These are phyloP conservation scores for Augochlora pura DNA, from an alignment of 1,140 invertebrate species.

Conservation along the genomic window DNA sequence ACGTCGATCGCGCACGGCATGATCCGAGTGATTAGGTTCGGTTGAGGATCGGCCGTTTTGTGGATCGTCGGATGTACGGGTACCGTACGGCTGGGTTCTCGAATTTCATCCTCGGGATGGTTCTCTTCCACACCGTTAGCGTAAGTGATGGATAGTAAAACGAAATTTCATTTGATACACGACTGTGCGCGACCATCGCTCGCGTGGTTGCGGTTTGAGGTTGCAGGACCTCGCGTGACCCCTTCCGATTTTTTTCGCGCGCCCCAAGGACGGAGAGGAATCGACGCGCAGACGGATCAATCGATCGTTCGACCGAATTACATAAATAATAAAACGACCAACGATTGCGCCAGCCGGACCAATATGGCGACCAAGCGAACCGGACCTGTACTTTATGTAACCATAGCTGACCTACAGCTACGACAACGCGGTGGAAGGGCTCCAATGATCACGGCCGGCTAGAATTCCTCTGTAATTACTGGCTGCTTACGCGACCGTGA, in stretches of 20 bases:
- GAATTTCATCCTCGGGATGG: neutral
- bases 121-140: neutral
- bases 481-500: too few species aligned
- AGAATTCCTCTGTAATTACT: slow-evolving; percentile 14
- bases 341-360: neutral
- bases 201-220: neutral
- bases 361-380: neutral
- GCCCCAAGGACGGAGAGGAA: too few species aligned
- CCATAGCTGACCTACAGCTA: neutral
- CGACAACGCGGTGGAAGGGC: slow-evolving; percentile 1
- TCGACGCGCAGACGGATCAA: neutral
- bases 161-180: too few species aligned
- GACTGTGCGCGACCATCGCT: neutral
- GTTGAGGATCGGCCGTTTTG: too few species aligned
- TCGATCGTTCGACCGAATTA: neutral
- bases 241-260: neutral
- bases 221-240: neutral
- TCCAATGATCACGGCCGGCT: neutral
- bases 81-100: too few species aligned
- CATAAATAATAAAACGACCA: slow-evolving; percentile 14
- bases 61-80: too few species aligned
- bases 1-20: neutral
- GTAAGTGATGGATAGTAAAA: slow-evolving; percentile 1
- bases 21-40: too few species aligned
- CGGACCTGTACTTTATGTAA: slow-evolving; percentile 40